A percentile compares a stretch with the other conserved stretches of the same genome.
Evolutionary conservation across 2,888 invertebrate species (phyloP).

Genomic region (Trissolcus japonicus): DNA sequence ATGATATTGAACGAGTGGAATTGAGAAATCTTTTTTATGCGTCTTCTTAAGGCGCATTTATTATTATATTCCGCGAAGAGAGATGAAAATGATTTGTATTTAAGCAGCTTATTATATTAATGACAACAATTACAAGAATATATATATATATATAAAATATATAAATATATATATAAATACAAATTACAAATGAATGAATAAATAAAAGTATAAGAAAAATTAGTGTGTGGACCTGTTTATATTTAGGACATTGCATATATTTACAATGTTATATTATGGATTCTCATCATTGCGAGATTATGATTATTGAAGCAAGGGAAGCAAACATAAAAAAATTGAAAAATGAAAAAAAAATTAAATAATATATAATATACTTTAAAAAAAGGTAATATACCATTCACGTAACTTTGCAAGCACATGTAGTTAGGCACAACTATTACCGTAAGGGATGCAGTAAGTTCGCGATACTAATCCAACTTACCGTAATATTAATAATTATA

Average conservation of each 20-base stretch:
- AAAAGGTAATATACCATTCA: conserved; percentile 62
- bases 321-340: conserved; percentile 43
- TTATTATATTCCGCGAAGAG: conserved; percentile 65
- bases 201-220: conserved; percentile 46
- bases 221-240: conserved; percentile 69
- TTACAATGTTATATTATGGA: conserved; percentile 63
- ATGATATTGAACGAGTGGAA: conserved; percentile 67
- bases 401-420: conserved; percentile 68
- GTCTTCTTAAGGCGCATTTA: conserved; percentile 54
- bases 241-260: conserved; percentile 70
- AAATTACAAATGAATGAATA: conserved; percentile 48
- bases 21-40: conserved; percentile 68
- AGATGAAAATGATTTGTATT: conserved; percentile 65
- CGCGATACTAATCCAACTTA: conserved; percentile 58
- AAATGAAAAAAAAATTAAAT: conserved; percentile 45
- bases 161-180: conserved; percentile 35
- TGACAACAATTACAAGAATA: conserved; percentile 63
- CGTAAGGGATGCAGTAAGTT: conserved; percentile 63
- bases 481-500: conserved; percentile 68
- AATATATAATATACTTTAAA: conserved; percentile 39
- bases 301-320: conserved; percentile 61
- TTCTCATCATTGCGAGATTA: conserved; percentile 63
- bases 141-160: conserved; percentile 49
- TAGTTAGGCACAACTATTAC: conserved; percentile 70
- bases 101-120: conserved; percentile 69